phyloP scores from a whole-genome alignment of 2,797 vertebrate species.

The Siniperca obscura region DNA sequence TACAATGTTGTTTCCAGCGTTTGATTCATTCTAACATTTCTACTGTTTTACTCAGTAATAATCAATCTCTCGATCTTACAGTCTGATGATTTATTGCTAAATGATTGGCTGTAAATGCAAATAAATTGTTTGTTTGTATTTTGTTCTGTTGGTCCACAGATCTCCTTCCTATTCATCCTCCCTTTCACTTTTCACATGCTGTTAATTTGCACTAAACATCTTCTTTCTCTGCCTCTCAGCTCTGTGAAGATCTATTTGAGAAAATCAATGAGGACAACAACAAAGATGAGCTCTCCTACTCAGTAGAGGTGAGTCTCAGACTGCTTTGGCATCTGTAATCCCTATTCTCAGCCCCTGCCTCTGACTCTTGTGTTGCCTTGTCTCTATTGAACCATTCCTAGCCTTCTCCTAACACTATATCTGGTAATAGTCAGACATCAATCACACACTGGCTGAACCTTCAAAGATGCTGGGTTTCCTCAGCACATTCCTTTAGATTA shows the following conservation, averaged over 20 bases:
- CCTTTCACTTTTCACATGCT: slow-evolving; percentile 41
- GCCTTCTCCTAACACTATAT: slow-evolving; percentile 3
- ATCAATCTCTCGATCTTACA: background rate
- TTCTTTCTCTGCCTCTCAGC: slow-evolving; percentile 76
- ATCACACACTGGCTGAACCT: slow-evolving; percentile 13
- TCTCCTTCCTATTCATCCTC: background rate
- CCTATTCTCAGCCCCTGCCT: slow-evolving; percentile 7
- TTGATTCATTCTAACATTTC: background rate
- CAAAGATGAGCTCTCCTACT: slow-evolving; percentile 95
- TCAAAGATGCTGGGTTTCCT: slow-evolving; percentile 20
- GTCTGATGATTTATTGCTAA: slow-evolving; percentile 1
- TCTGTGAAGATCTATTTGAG: slow-evolving; percentile 98
- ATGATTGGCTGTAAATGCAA: background rate
- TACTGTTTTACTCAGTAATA: background rate
- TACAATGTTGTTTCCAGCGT: background rate
- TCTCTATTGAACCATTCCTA: slow-evolving; percentile 27
- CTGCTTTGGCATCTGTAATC: slow-evolving; percentile 38
- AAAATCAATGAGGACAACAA: slow-evolving; percentile 95
- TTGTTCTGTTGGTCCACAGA: slow-evolving; percentile 35
- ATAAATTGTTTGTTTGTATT: background rate
- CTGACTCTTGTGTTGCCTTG: slow-evolving; percentile 14
- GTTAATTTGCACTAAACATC: slow-evolving; percentile 43
- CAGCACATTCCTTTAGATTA: background rate
- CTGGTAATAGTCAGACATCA: slow-evolving; percentile 21
- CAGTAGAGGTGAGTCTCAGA: slow-evolving; percentile 93